Evolutionary conservation across 2,113 vertebrate genomes (phyloP).

Genomic region (Podocnemis expansa): DNA sequence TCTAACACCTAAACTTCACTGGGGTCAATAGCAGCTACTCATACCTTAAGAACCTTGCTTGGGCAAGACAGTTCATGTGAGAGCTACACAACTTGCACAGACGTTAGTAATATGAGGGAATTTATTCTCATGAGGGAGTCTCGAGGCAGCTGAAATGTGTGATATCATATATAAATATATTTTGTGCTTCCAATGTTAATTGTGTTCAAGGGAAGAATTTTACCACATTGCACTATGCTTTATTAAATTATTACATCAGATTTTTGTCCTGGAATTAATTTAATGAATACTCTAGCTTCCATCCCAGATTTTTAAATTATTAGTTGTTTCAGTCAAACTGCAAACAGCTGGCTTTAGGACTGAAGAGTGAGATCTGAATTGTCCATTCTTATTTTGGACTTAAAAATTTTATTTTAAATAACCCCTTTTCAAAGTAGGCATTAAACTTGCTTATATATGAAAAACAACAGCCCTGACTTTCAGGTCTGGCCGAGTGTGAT

Average conservation of each 20-base stretch:
- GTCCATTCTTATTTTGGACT: not conserved
- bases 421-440: not conserved
- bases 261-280: not conserved
- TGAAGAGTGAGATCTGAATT: not conserved
- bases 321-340: not conserved
- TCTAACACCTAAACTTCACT: not conserved
- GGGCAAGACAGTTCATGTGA: not conserved
- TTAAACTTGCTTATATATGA: not conserved
- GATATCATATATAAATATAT: not conserved
- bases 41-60: slow-evolving; percentile 16
- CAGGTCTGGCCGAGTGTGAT: not conserved
- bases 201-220: not conserved
- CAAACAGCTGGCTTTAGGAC: not conserved
- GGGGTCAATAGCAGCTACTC: slow-evolving; percentile 3
- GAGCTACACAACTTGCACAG: not conserved
- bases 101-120: not conserved
- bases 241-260: not conserved
- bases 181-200: not conserved
- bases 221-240: not conserved
- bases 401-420: not conserved
- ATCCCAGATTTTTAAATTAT: not conserved
- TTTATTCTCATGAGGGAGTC: not conserved
- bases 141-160: not conserved
- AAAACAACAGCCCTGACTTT: not conserved
- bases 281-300: not conserved